These are phyloP conservation scores for Eurosta solidaginis DNA, from an alignment of 1,140 invertebrate genomes.

Conservation along the genomic window DNA sequence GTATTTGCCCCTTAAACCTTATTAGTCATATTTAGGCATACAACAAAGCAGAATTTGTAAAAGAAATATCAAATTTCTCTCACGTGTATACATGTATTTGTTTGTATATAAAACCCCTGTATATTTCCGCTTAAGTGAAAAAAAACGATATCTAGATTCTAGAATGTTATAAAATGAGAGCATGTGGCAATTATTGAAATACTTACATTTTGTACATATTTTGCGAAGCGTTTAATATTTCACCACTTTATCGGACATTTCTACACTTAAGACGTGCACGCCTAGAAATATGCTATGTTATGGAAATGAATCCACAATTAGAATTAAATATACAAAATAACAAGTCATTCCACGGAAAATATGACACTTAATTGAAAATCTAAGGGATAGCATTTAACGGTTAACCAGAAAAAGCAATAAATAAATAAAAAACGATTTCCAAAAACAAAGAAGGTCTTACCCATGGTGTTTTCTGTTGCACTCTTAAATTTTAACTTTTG, in stretches of 20 bases:
- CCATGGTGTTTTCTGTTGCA: too few relatives aligned
- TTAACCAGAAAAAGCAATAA: too few relatives aligned
- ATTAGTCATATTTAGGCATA: too few relatives aligned
- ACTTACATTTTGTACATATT: neutral
- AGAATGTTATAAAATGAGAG: neutral
- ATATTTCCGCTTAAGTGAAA: neutral
- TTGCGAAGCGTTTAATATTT: neutral
- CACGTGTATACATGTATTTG: neutral
- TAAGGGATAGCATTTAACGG: too few relatives aligned
- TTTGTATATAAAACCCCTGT: neutral
- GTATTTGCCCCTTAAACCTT: neutral
- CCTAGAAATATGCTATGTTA: neutral
- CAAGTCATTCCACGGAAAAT: too few relatives aligned
- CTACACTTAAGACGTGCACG: neutral
- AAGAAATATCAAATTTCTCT: neutral
- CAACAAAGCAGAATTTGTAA: neutral
- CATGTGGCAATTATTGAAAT: conserved; percentile 6
- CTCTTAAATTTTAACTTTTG: too few relatives aligned
- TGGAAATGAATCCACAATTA: neutral
- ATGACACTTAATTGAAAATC: too few relatives aligned
- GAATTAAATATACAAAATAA: neutral
- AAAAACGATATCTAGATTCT: too few relatives aligned
- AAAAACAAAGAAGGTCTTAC: too few relatives aligned
- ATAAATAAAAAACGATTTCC: too few relatives aligned
- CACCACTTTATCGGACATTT: neutral